Evolutionary conservation across 1,140 invertebrate species (phyloP), one percentile per base, ranked within the genome.

Genomic region (Stenopsyche tienmushanensis): DNA sequence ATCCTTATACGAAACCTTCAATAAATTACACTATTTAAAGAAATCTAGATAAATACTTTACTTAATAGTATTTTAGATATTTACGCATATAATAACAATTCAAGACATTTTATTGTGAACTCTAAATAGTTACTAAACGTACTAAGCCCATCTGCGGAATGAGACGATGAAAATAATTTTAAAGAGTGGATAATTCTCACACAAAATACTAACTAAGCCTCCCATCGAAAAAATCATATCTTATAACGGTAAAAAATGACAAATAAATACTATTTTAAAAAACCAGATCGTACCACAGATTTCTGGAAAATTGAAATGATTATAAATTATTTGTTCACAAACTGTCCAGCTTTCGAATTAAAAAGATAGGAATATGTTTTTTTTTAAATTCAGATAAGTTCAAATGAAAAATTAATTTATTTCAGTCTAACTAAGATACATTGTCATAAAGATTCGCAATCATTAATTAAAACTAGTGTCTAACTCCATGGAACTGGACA

Each of bases 401-500:
- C 13, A 34, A 34, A 34, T 5, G 29, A 34, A 34, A 34, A n/a
- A n/a, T n/a, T 34, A 7, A 5, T 34, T 34, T 34, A 34, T 13
- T 34, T 34, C 29, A 34, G 29, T 34, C 29, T 34, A 34, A 34
- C 29, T 34, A n/a, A n/a, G n/a, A n/a, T n/a, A n/a, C n/a, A n/a
- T n/a, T n/a, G n/a, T n/a, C n/a, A 34, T 34, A 34, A 34, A 34
- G 5, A 34, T 7, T 34, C 29, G 13, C 29, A 13, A 34, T 34
- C 29, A 7, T 71, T 52, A 71, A 47, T 65, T 71, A 41, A 71
- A 71, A 34, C 69, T 68, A 52, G 65, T 54, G 20, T 71, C 69
- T 62, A 71, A 57, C 25, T 71, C 69, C 3, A 65, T 57, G 15
- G 69, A 71, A 55, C 65, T 65, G 44, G 69, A 71, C 63, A 71